Percentiles rank a stretch among this genome's conserved stretches.
Evolutionary conservation across 2,888 invertebrate genomes (phyloP).

Genomic region (Ichneumoninae sp.): DNA sequence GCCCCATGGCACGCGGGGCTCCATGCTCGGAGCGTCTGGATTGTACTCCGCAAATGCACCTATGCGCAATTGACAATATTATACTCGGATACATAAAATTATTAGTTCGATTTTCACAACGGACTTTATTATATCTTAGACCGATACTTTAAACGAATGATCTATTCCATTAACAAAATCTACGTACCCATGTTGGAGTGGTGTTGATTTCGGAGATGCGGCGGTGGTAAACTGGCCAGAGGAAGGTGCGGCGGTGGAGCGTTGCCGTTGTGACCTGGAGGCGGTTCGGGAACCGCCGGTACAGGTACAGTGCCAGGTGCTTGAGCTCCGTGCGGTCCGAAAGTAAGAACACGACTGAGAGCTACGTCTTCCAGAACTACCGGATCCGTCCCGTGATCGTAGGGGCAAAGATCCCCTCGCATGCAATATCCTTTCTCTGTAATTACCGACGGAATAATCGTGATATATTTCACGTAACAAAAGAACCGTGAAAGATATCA

Average conservation of each 20-base stretch:
- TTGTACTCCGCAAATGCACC: slow-evolving; percentile 88
- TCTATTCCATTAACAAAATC: background rate
- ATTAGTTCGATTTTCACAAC: background rate
- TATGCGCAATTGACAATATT: slow-evolving; percentile 56
- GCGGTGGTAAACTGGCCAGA: slow-evolving; percentile 82
- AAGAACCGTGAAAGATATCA: background rate
- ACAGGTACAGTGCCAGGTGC: slow-evolving; percentile 80
- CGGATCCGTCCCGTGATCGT: slow-evolving; percentile 98
- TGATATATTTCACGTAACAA: background rate
- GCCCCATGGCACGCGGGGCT: slow-evolving; percentile 83
- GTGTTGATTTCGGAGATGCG: slow-evolving; percentile 83
- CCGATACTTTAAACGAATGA: background rate
- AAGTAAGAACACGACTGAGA: slow-evolving; percentile 86
- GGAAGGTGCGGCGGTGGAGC: slow-evolving; percentile 82
- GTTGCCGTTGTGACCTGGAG: slow-evolving; percentile 82
- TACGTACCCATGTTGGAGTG: slow-evolving; percentile 82
- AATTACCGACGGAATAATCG: slow-evolving; percentile 33
- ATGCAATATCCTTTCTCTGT: slow-evolving; percentile 97
- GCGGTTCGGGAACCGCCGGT: slow-evolving; percentile 77
- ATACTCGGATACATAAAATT: background rate
- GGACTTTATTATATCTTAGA: background rate
- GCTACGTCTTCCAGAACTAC: slow-evolving; percentile 96
- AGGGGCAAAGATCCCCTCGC: slow-evolving; percentile 98
- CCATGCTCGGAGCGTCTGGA: slow-evolving; percentile 92
- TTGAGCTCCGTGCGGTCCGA: slow-evolving; percentile 84